Evolutionary conservation across 2,797 vertebrate species (phyloP), one percentile per base, ranked within the genome.

Genomic region (Allenopithecus nigroviridis): DNA sequence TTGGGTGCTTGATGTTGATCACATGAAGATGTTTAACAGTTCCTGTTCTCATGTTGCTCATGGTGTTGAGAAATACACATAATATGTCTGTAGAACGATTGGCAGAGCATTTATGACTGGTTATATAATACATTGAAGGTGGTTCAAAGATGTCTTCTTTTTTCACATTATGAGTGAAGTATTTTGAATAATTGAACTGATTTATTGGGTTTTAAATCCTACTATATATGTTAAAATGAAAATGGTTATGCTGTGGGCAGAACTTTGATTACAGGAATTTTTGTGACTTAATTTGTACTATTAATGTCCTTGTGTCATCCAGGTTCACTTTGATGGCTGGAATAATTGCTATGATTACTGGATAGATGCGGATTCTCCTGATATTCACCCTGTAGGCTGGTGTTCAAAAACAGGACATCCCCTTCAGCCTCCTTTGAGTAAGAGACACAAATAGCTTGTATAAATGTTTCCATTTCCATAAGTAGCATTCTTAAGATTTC

Each of bases 241-340:
- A 55, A 46, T 64, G 76, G 1, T 36, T 64, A 64, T 84, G n/a
- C 59, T 30, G 26, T 76, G 87, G 68, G 16, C 39, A 70, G 48
- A 91, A 80, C 33, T 55, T 57, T n/a, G 81, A 41, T 72, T 39
- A 2, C 4, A 24, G 21, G 11, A 88, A 50, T 50, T 89, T 97
- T 96, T n/a, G 16, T 97, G 7, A 94, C 59, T 61, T 94, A 36
- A 91, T 89, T 57, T 93, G 0, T 64, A 0, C 68, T 87, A 2
- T 74, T 78, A 12, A 84, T 92, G 95, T 96, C 41, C 11, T 43
- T 95, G 95, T 96, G 39, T 74, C 48, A 92, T 97, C 83, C 94
- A 99, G 99, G 98, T 99, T 76, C 99, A 99, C 98, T 99, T 99
- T 98, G 99, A 99, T 96, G 99, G 99, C 97, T 99, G 99, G 99